Evolutionary conservation across 2,113 vertebrate species (phyloP), one percentile per base, ranked within the genome.

Genomic region (Lampris incognitus): DNA sequence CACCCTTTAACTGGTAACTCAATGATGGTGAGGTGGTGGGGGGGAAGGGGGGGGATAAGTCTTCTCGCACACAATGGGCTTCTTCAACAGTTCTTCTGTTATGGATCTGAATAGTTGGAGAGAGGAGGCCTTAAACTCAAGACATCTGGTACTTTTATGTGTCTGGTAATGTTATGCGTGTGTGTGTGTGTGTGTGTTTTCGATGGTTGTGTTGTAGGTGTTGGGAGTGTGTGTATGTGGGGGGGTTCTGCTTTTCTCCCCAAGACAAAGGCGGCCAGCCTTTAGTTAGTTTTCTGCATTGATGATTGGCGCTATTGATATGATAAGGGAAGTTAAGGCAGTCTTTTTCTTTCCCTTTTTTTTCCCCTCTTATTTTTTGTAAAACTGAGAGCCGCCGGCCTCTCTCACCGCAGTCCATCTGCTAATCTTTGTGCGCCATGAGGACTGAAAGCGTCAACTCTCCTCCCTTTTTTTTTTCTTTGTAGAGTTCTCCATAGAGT

Each of bases 141-240:
- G 91, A 92, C 93, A 94, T 94, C 93, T 93, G 92, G 90, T 82
- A 88, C 90, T 89, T 91, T 92, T 85, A 87, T 81, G 76, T 24
- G 24, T 24, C 24, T 24, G 24, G 24, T 24, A 24, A 24, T 24
- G 24, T 24, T 24, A 24, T 24, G 24, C 24, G 24, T 24, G 24
- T 24, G 24, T 24, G 24, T 24, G 24, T 24, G 24, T 6, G 36
- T 36, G 10, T 55, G 79, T 81, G 75, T 54, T 71, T 68, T 81
- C 64, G 82, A 40, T 83, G 69, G 72, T 65, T 40, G 39, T 51
- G 75, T 80, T 80, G 78, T 84, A 63, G 71, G 84, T 81, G 86
- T 78, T 74, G 73, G 24, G 84, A 86, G 70, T 83, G 84, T 63
- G 46, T 6, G 41, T 36, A 36, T 2, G 60, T 4, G 56, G 11